Conservation (phyloP, 1,140 invertebrate species). For the Eupristina koningsbergeri region DNA sequence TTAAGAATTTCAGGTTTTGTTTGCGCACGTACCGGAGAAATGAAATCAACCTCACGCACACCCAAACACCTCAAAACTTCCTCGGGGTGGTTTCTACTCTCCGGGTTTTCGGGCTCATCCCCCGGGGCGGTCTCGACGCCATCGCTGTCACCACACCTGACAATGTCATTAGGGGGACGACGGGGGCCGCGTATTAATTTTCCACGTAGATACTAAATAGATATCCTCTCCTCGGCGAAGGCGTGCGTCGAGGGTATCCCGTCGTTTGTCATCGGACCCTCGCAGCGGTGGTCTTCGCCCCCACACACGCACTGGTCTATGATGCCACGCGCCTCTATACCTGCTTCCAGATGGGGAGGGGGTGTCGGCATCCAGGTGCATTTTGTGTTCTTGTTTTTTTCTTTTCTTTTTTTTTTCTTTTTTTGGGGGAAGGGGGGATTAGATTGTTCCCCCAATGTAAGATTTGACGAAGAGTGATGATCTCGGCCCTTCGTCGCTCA, state of each 20-base stretch:
- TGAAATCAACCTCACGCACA: too few relatives aligned
- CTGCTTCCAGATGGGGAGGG: background rate
- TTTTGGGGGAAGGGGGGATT: too few relatives aligned
- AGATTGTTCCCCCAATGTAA: too few relatives aligned
- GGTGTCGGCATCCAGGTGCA: too few relatives aligned
- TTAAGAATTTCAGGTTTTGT: too few relatives aligned
- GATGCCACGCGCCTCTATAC: background rate
- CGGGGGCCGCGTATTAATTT: slow-evolving; percentile 27
- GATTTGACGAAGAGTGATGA: background rate
- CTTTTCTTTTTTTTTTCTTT: too few relatives aligned
- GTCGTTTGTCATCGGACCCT: background rate
- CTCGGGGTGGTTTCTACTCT: too few relatives aligned
- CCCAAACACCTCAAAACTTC: too few relatives aligned
- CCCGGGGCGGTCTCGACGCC: too few relatives aligned
- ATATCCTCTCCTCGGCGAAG: background rate
- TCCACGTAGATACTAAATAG: slow-evolving; percentile 28
- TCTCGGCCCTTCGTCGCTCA: background rate
- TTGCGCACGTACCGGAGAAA: too few relatives aligned
- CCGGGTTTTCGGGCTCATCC: background rate
- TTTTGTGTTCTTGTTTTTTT: too few relatives aligned
- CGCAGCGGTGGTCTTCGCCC: background rate
- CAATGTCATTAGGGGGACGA: slow-evolving; percentile 17
- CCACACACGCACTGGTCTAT: background rate
- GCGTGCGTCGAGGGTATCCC: background rate
- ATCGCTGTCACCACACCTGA: background rate